Base-by-base conservation (phyloP, 2,888 invertebrate genomes). In the Lacanobia oleracea region DNA sequence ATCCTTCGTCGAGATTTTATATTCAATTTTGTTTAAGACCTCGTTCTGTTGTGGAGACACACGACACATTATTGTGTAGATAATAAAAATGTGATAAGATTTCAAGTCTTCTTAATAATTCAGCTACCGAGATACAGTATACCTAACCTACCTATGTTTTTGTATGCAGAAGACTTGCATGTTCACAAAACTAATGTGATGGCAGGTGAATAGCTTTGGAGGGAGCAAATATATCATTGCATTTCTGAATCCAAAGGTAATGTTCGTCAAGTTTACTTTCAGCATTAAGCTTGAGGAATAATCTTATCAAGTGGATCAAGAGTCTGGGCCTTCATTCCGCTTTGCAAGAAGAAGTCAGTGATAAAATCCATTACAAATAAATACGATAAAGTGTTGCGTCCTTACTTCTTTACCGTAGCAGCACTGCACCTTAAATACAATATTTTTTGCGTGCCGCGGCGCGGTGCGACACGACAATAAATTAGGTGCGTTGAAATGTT, bases 401-500 rank as follows among this genome's bases (percentile, higher is more conserved):
- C 67, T 64, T n/a, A n/a, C n/a, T n/a, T n/a, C n/a, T n/a, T 75
- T 77, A 56, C 61, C 72, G 64, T 72, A 75, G 33, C 72, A 80
- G 75, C 74, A 87, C 91, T 86, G 85, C 88, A 86, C 91, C 93
- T 94, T 94, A 94, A 72, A 94, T 84, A 86, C 79, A 78, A 89
- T 91, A 92, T 94, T 95, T 95, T 95, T 94, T 94, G 94, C 94
- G 93, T 88, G 87, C 78, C 85, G 88, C 89, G 87, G 87, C 89
- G 86, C 87, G 81, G 88, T 89, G 90, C 91, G 92, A 93, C 92
- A 93, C 88, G 91, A 93, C 93, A 88, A 94, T 95, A 95, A 94
- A 95, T 94, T 94, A 94, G 93, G 92, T 93, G 94, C 94, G 94
- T 94, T 95, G 95, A 95, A 94, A 94, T 94, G 94, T 95, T 95